These are phyloP conservation scores for Homalodisca vitripennis DNA, from an alignment of 1,140 invertebrate genomes.

Conservation along the genomic window DNA sequence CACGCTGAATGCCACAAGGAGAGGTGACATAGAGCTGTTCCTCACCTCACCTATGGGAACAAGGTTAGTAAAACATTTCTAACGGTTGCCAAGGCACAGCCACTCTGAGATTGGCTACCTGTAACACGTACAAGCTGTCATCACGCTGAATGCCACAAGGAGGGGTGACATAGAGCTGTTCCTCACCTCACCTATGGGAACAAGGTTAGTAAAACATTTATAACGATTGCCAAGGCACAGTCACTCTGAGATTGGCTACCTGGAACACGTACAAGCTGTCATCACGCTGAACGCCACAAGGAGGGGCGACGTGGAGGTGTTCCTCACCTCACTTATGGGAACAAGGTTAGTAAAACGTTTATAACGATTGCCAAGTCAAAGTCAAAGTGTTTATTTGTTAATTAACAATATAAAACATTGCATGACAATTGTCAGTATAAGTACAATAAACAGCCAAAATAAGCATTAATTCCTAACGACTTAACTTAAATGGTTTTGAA, in stretches of 20 bases:
- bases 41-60: constrained; percentile 97
- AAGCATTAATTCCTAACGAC: no score
- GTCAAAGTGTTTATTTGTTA: no score
- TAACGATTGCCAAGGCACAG: no score
- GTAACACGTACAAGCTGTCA: constrained; percentile 97
- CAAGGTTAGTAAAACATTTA: constrained; percentile 78
- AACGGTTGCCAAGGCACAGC: constrained; percentile 85
- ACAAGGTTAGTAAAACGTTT: constrained; percentile 85
- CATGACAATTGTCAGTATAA: no score
- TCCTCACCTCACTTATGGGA: constrained; percentile 95
- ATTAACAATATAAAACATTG: no score
- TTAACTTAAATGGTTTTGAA: no score
- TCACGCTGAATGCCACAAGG: constrained; percentile 87
- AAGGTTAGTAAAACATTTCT: constrained; percentile 69
- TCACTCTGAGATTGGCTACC: constrained; percentile 93
- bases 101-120: constrained; percentile 94
- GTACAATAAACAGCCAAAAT: no score
- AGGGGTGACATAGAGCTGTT: constrained; percentile 94
- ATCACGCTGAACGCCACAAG: constrained; percentile 89
- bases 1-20: constrained; percentile 83
- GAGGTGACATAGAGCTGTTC: constrained; percentile 93
- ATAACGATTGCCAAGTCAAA: no score
- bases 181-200: constrained; percentile 96
- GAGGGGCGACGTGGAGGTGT: constrained; percentile 91
- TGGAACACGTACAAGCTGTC: constrained; percentile 98